A percentile compares a stretch with the other conserved stretches of the same genome.
phyloP scores from a whole-genome alignment of 2,113 vertebrate genomes.

The Desmodus rotundus region DNA sequence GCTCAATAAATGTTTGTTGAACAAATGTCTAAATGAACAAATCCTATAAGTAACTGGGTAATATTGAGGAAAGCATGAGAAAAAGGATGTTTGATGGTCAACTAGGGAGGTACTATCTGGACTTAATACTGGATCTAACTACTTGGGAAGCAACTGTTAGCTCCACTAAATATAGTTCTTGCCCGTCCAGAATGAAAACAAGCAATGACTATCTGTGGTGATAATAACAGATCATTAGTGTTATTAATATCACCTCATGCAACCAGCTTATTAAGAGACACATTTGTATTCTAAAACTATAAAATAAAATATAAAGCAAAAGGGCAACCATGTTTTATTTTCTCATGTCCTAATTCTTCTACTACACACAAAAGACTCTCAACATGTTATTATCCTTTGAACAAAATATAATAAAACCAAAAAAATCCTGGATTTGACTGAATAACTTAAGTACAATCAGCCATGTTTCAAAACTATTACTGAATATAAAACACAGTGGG shows the following conservation, averaged over 20 bases:
- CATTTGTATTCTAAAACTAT: slow-evolving; percentile 60
- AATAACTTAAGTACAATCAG: slow-evolving; percentile 44
- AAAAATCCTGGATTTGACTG: not conserved
- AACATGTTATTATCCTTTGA: slow-evolving; percentile 57
- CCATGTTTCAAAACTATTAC: slow-evolving; percentile 53
- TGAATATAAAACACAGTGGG: slow-evolving; percentile 32
- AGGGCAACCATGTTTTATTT: slow-evolving; percentile 40
- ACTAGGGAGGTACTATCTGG: not conserved
- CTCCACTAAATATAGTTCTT: slow-evolving; percentile 42
- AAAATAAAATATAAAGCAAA: slow-evolving; percentile 56
- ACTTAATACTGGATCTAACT: slow-evolving; percentile 26
- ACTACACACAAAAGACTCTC: slow-evolving; percentile 45
- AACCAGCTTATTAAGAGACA: slow-evolving; percentile 42
- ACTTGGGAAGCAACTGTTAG: slow-evolving; percentile 28
- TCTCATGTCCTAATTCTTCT: not conserved
- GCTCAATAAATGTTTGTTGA: not conserved
- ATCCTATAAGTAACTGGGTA: not conserved
- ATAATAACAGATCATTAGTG: slow-evolving; percentile 52
- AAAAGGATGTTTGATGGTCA: not conserved
- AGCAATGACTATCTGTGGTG: slow-evolving; percentile 19
- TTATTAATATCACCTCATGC: slow-evolving; percentile 41
- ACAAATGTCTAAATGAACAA: not conserved
- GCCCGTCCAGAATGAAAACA: slow-evolving; percentile 27
- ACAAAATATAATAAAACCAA: slow-evolving; percentile 55
- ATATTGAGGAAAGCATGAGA: not conserved